phyloP scores from a whole-genome alignment of 1,140 invertebrate species.

The Frieseomelitta varia region DNA sequence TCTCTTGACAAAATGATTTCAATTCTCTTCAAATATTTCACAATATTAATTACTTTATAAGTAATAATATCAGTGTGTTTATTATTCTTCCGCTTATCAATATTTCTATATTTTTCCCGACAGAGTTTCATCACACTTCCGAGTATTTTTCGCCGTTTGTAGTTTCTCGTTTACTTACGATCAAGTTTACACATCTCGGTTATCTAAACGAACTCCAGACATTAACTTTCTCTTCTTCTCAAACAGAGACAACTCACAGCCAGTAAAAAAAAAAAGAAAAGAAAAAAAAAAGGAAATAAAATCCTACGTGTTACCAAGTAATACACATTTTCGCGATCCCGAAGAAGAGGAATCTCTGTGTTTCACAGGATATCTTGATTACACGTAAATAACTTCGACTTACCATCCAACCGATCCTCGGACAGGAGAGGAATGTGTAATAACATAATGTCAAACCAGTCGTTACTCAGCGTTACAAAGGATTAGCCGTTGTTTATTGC shows the following conservation, averaged over 20 bases:
- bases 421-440: not conserved
- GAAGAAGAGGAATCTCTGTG: not conserved
- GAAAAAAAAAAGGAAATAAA: not conserved
- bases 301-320: not conserved
- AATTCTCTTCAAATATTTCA: not conserved
- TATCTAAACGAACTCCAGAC: too few relatives aligned
- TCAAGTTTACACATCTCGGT: too few relatives aligned
- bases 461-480: not conserved
- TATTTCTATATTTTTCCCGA: not conserved
- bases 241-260: too few relatives aligned
- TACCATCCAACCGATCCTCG: not conserved
- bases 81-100: not conserved
- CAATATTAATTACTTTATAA: not conserved
- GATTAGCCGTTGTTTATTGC: not conserved
- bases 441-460: not conserved
- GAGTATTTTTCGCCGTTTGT: too few relatives aligned
- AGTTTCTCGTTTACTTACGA: too few relatives aligned
- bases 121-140: not conserved
- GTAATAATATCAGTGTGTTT: not conserved
- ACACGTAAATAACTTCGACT: not conserved
- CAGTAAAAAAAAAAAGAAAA: too few relatives aligned
- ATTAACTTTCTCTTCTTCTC: too few relatives aligned
- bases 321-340: not conserved
- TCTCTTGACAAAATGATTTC: too few relatives aligned
- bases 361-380: not conserved